These are phyloP conservation scores for Thaumetopoea pityocampa DNA, from an alignment of 1,140 invertebrate species.

Conservation along the genomic window DNA sequence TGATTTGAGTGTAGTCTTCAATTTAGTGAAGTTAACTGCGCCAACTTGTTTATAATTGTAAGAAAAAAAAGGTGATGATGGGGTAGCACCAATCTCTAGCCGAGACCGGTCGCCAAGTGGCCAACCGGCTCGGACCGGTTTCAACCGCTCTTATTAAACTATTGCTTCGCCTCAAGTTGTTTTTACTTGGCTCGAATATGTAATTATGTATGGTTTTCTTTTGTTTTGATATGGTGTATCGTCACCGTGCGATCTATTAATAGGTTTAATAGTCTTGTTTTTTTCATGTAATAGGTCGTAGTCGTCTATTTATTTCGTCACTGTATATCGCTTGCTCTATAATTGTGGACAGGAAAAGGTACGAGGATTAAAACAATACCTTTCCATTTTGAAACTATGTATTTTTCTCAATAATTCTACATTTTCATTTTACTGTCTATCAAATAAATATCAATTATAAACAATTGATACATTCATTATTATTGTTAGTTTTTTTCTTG, in stretches of 20 bases:
- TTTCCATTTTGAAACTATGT: slow-evolving; percentile 70
- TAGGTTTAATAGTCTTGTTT: background rate
- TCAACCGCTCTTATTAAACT: slow-evolving; percentile 35
- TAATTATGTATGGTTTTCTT: slow-evolving; percentile 37
- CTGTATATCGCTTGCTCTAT: too few relatives aligned
- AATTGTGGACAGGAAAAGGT: slow-evolving; percentile 5
- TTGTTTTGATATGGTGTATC: slow-evolving; percentile 17
- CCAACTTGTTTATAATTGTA: slow-evolving; percentile 16
- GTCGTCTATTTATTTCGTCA: too few relatives aligned
- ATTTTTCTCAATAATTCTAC: slow-evolving; percentile 71
- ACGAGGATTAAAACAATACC: slow-evolving; percentile 41
- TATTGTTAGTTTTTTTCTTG: slow-evolving; percentile 69
- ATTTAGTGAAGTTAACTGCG: slow-evolving; percentile 12
- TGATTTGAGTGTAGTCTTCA: too few relatives aligned
- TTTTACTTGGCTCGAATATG: slow-evolving; percentile 33
- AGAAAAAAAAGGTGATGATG: slow-evolving; percentile 30
- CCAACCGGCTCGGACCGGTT: slow-evolving; percentile 27
- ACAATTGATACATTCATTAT: slow-evolving; percentile 69
- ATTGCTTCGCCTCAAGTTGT: slow-evolving; percentile 29
- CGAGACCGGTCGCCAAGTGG: slow-evolving; percentile 20
- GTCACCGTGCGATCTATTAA: background rate
- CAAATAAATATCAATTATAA: slow-evolving; percentile 73
- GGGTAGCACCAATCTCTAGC: slow-evolving; percentile 35
- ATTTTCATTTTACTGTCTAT: slow-evolving; percentile 70
- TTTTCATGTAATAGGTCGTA: too few relatives aligned